Base-by-base conservation (phyloP, 2,888 invertebrate species). In the Eupithecia insigniata region DNA sequence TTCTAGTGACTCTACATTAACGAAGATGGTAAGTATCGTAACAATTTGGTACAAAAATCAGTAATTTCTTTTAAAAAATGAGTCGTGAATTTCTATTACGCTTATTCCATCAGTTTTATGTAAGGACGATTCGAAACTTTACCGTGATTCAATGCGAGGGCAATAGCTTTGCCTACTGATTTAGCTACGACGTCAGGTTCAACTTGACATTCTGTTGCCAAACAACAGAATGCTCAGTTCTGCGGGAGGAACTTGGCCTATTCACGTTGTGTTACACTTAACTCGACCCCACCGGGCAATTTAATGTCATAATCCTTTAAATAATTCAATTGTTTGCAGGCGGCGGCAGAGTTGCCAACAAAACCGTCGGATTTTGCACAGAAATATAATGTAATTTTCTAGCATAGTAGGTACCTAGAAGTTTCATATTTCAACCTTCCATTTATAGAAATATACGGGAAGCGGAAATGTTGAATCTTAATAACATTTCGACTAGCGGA, bases 301-400 rank as follows among this genome's bases (percentile, higher is more conserved):
- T 85, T 87, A 82, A 82, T 83, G 81, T 83, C 83, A 85, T 86
- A 86, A 87, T 84, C 85, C 83, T 78, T 82, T 87, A 83, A 86
- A 86, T 85, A 87, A 89, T 86, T 87, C 84, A 86, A 83, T 85
- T 82, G 79, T 81, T 82, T 85, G 84, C 86, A 84, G 64, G 82
- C 83, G 79, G 81, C 79, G 80, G 74, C 81, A 79, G 82, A 80
- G 71, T 72, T 76, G 78, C 58, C 77, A 82, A 80, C 81, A 64
- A 82, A 85, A 84, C 84, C 79, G 82, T 81, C 82, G 81, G 83
- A 84, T 84, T 86, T 83, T 80, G 80, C 80, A 81, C 75, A 67
- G 67, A 73, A 82, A 78, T 77, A 76, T 82, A 83, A 83, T 71
- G 72, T 76, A 79, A 83, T 78, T 76, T 77, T 68, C 71, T 58